Percentiles rank a stretch among this genome's conserved stretches.
These are phyloP conservation scores for Cecropterus lyciades DNA, from an alignment of 1,140 invertebrate species.

Conservation along the genomic window DNA sequence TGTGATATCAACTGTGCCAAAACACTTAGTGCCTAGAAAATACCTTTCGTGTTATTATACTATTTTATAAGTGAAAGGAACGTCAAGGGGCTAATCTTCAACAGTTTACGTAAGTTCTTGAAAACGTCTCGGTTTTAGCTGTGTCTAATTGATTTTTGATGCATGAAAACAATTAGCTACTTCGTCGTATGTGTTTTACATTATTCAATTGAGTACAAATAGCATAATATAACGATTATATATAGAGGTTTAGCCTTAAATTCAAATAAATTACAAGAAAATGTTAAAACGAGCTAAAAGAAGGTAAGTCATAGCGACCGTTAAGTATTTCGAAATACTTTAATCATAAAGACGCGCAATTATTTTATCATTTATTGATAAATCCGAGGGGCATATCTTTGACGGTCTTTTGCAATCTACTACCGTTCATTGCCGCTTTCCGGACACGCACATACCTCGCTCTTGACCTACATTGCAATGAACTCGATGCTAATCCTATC, in stretches of 20 bases:
- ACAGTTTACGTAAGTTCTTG: conserved; percentile 63
- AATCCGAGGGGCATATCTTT: conserved; percentile 17
- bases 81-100: conserved; percentile 31
- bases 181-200: no score
- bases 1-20: conserved; percentile 56
- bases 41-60: conserved; percentile 28
- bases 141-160: conserved; percentile 47
- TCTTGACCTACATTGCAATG: conserved; percentile 53
- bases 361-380: conserved; percentile 30
- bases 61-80: conserved; percentile 43
- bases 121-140: conserved; percentile 40
- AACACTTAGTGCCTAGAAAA: conserved; percentile 44
- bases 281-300: not conserved
- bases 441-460: conserved; percentile 38
- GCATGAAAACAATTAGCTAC: conserved; percentile 16
- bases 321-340: conserved; percentile 3
- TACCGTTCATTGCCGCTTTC: conserved; percentile 43
- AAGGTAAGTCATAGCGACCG: not conserved
- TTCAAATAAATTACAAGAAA: not conserved
- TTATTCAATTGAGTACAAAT: not conserved
- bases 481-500: conserved; percentile 29
- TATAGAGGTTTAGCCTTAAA: no score
- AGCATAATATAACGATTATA: no score
- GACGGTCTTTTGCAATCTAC: conserved; percentile 32
- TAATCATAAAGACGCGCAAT: conserved; percentile 16